Evolutionary conservation across 2,888 invertebrate genomes (phyloP), one percentile per base, ranked within the genome.

Genomic region (Linnaemya tessellans): DNA sequence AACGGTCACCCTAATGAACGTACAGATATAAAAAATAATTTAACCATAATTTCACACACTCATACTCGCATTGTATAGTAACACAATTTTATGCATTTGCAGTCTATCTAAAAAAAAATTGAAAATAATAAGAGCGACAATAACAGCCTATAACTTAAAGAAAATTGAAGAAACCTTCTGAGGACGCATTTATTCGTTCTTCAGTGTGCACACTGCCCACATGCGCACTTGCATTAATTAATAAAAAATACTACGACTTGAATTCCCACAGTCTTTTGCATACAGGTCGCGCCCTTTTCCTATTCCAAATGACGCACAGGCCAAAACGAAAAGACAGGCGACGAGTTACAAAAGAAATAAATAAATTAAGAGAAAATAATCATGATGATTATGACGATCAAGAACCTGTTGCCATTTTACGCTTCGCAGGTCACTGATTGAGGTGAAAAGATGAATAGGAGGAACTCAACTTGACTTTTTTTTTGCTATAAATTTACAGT

Each of bases 261-360:
- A 89, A 89, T 90, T 90, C 90, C 89, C 90, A 90, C 90, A 90
- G 89, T 90, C 64, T 70, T 79, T 79, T 74, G 68, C 65, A 67
- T 75, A 75, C 58, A 80, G 79, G 79, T 82, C 79, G 79, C 51
- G 79, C 79, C 81, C 78, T 80, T 64, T 77, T n/a, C n/a, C 49
- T 73, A 71, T 46, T 79, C 62, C 22, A 62, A 5, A 65, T 68
- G 13, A n/a, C 4, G 4, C 22, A 54, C 22, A 13, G 41, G 13
- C 41, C 10, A 41, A 13, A 41, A 41, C 1, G 11, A 41, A 41
- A 5, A 30, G 30, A 41, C 11, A 41, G 41, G 13, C 30, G 41
- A 62, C 35, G 54, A 79, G 41, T 64, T 54, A 79, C 5, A 30
- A 30, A 30, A 3, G 5, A 30, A 30, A 30, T 30, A 30, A 30